Evolutionary conservation across 2,888 invertebrate genomes (phyloP).

Genomic region (Diplolepis rosae): DNA sequence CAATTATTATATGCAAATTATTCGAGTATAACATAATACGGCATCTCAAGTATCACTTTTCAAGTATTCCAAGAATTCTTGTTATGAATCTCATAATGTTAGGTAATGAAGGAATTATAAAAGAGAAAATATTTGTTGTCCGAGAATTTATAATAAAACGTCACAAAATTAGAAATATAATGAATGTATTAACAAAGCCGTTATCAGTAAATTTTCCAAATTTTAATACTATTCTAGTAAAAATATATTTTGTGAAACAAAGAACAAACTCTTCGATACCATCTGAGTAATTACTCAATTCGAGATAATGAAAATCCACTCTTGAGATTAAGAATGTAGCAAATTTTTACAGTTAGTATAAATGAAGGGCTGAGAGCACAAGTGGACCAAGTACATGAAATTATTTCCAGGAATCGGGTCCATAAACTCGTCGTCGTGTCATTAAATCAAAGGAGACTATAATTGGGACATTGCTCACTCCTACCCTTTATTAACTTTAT

Average conservation of each 20-base stretch:
- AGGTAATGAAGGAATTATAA: no score
- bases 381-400: conserved; percentile 20
- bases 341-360: not conserved
- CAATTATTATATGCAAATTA: no score
- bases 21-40: no score
- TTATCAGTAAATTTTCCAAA: no score
- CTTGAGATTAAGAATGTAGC: not conserved
- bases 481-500: conserved; percentile 15
- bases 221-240: no score
- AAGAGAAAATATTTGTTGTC: no score
- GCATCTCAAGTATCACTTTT: no score
- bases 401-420: conserved; percentile 23
- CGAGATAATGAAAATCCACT: not conserved
- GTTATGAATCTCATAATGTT: no score
- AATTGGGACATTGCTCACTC: conserved; percentile 26
- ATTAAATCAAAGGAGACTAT: conserved; percentile 22
- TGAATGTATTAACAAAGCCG: no score
- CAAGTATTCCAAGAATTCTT: no score
- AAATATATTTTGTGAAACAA: not conserved
- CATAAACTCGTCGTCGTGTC: conserved; percentile 26
- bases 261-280: not conserved
- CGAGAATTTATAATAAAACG: no score
- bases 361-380: not conserved
- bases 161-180: no score
- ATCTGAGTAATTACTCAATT: conserved; percentile 12